Percentiles rank a stretch among this genome's conserved stretches.
Evolutionary conservation across 2,797 vertebrate genomes (phyloP).

Genomic region (Poecilia picta): DNA sequence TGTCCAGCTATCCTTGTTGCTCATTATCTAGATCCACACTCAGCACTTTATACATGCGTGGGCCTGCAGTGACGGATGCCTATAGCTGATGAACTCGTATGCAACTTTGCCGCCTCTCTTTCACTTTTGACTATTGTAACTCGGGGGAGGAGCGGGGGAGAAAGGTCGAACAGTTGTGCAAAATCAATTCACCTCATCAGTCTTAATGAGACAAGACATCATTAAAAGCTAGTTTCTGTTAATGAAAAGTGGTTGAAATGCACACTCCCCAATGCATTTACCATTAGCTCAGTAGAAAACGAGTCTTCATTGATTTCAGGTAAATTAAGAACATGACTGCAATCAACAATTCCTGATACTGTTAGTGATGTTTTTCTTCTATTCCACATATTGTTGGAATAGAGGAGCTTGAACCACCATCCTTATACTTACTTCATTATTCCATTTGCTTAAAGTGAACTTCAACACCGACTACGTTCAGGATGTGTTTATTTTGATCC

Average conservation of each 20-base stretch:
- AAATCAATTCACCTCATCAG: constrained; percentile 69
- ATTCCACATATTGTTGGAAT: background rate
- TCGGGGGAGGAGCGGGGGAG: background rate
- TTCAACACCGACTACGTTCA: background rate
- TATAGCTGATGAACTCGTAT: constrained; percentile 14
- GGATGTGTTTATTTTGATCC: background rate
- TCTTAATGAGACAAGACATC: constrained; percentile 74
- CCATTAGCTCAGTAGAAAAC: constrained; percentile 51
- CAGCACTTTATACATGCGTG: constrained; percentile 35
- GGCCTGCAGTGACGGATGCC: constrained; percentile 49
- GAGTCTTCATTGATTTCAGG: constrained; percentile 63
- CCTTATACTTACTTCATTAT: background rate
- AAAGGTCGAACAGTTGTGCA: constrained; percentile 66
- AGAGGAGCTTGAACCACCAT: background rate
- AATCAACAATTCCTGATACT: constrained; percentile 37
- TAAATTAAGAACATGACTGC: constrained; percentile 25
- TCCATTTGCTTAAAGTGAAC: background rate
- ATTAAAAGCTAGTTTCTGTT: constrained; percentile 75
- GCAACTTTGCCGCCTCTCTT: constrained; percentile 31
- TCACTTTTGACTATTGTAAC: constrained; percentile 62
- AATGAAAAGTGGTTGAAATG: constrained; percentile 62
- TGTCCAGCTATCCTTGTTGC: background rate
- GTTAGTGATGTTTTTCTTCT: constrained; percentile 30
- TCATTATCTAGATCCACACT: constrained; percentile 6
- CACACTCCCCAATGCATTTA: constrained; percentile 48